These are phyloP conservation scores for Seira sanloemensis DNA, from an alignment of 2,888 invertebrate species.

Conservation along the genomic window DNA sequence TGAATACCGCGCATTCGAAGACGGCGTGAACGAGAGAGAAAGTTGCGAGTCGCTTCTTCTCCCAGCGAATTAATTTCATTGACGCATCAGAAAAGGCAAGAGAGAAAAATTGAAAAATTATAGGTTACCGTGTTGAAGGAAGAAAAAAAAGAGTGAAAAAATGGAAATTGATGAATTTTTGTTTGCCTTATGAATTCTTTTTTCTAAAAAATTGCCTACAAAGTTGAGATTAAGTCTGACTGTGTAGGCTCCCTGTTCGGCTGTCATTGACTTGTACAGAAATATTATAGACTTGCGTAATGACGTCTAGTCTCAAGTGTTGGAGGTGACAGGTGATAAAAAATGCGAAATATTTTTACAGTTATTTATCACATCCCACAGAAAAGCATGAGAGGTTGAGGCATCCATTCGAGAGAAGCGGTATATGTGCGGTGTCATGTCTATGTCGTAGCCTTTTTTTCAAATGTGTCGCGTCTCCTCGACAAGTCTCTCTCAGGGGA, in stretches of 20 bases:
- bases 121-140: slow-evolving; percentile 27
- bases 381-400: neutral
- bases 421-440: neutral
- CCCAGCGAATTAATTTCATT: neutral
- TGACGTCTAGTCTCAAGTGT: neutral
- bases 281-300: slow-evolving; percentile 5
- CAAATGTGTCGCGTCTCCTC: slow-evolving; percentile 1
- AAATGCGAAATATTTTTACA: slow-evolving; percentile 7
- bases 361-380: slow-evolving; percentile 20
- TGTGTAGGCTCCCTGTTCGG: neutral
- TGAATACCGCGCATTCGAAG: too few relatives aligned
- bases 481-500: neutral
- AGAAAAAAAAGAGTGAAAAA: neutral
- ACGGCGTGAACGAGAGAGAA: slow-evolving; percentile 54
- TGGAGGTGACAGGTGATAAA: slow-evolving; percentile 19
- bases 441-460: neutral
- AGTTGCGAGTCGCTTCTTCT: slow-evolving; percentile 28
- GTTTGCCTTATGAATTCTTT: neutral
- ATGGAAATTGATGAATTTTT: neutral
- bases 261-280: neutral
- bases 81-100: neutral
- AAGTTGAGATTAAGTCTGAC: neutral
- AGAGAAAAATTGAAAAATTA: slow-evolving; percentile 52
- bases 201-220: neutral
- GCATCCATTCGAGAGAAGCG: neutral